Percentiles rank a stretch among this genome's conserved stretches.
Conservation (phyloP, 2,888 invertebrate species). For the Acanthosepion esculentum region DNA sequence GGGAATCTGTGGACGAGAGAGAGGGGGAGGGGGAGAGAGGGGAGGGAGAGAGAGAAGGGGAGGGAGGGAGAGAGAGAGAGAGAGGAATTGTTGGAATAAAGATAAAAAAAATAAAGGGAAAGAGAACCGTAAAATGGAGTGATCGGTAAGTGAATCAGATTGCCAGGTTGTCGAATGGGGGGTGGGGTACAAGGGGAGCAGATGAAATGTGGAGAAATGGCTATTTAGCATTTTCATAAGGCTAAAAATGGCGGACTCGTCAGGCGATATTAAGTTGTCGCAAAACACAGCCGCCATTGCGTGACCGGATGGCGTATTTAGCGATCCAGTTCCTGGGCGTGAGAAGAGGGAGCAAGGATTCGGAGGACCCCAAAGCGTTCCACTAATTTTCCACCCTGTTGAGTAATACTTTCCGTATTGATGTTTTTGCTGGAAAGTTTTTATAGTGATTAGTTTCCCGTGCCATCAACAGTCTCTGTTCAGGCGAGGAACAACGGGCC, state of each 20-base stretch:
- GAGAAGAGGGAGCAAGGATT: neutral
- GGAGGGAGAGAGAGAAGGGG: neutral
- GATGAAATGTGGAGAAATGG: neutral
- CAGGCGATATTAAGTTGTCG: slow-evolving; percentile 44
- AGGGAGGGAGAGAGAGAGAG: neutral
- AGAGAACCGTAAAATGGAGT: neutral
- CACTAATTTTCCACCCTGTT: slow-evolving; percentile 57
- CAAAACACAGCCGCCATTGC: slow-evolving; percentile 37
- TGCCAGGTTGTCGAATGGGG: neutral
- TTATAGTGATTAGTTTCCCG: slow-evolving; percentile 56
- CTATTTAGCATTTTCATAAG: slow-evolving; percentile 34
- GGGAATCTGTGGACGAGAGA: neutral
- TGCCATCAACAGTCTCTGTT: slow-evolving; percentile 47
- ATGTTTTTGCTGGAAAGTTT: slow-evolving; percentile 55
- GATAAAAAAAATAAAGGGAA: too few species aligned
- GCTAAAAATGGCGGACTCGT: slow-evolving; percentile 24
- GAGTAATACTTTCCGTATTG: slow-evolving; percentile 56
- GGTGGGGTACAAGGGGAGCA: neutral
- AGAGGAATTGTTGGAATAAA: neutral
- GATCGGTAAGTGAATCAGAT: neutral
- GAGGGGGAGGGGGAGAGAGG: neutral
- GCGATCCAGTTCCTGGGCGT: neutral
- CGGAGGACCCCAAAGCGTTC: slow-evolving; percentile 38
- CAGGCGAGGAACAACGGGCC: neutral
- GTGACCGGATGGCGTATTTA: slow-evolving; percentile 23